Conservation (phyloP, 2,113 vertebrate species). For the Megaceryle torquata region DNA sequence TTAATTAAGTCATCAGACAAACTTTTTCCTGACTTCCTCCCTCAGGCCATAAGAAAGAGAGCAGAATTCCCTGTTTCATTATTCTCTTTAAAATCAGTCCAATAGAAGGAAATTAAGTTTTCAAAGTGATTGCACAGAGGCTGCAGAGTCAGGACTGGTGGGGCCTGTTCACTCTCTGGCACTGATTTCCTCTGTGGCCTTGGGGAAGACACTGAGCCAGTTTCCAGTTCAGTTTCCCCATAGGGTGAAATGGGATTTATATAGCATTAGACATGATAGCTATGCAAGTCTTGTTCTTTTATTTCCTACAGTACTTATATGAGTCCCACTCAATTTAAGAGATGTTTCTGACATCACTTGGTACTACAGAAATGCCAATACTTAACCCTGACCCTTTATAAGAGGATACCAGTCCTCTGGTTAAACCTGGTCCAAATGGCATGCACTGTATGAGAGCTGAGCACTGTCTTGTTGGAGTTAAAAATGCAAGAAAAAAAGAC, state of each 20-base stretch:
- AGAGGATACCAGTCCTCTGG: neutral
- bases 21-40: neutral
- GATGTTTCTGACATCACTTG: neutral
- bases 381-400: neutral
- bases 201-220: neutral
- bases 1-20: constrained; percentile 1
- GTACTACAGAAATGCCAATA: neutral
- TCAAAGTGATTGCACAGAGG: neutral
- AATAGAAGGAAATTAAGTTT: constrained; percentile 23
- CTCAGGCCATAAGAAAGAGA: neutral
- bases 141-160: accelerated
- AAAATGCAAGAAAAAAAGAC: neutral
- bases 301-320: neutral
- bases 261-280: accelerated
- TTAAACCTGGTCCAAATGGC: neutral
- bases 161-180: accelerated
- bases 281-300: neutral
- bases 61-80: neutral
- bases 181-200: neutral
- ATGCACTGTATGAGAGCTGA: neutral
- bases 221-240: neutral
- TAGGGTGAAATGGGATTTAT: neutral
- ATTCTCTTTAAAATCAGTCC: constrained; percentile 22
- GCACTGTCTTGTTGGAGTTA: neutral
- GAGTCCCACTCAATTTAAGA: neutral